Conservation (phyloP, 2,113 vertebrate species). For the Tylochromis polylepis region DNA sequence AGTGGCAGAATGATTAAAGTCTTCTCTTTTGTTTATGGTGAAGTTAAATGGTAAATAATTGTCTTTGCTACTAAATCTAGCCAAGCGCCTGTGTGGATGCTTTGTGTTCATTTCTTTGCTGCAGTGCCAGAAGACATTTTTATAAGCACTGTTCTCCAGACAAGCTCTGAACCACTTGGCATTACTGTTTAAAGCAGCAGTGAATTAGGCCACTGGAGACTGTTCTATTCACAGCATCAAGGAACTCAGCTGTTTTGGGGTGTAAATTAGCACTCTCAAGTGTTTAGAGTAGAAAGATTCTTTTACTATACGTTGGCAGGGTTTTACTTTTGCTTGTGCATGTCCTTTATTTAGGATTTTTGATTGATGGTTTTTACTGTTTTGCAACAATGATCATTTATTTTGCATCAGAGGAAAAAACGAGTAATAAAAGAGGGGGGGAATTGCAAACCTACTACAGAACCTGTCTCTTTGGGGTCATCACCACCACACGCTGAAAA, state of each 20-base stretch:
- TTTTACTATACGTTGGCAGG: not conserved
- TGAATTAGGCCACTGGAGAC: slow-evolving; percentile 28
- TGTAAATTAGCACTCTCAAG: slow-evolving; percentile 29
- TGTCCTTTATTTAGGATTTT: not conserved
- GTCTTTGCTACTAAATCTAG: not conserved
- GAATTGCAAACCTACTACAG: not conserved
- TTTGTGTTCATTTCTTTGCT: slow-evolving; percentile 23
- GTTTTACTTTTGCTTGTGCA: not conserved
- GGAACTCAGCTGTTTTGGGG: slow-evolving; percentile 25
- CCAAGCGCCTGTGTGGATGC: not conserved
- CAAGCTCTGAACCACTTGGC: slow-evolving; percentile 8
- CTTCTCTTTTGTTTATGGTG: not conserved
- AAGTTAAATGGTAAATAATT: slow-evolving; percentile 15
- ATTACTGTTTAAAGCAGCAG: slow-evolving; percentile 18
- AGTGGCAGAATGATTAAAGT: not conserved
- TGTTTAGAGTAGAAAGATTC: not conserved
- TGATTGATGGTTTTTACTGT: not conserved
- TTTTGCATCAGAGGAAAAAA: not conserved
- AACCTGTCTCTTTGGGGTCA: not conserved
- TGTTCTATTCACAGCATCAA: slow-evolving; percentile 24
- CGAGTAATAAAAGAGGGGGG: not conserved
- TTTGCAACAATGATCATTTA: not conserved
- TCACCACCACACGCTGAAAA: not conserved
- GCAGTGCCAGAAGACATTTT: slow-evolving; percentile 8
- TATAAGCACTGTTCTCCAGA: not conserved